Base-by-base conservation (phyloP, 2,888 invertebrate genomes). In the Ennomos quercinarius region DNA sequence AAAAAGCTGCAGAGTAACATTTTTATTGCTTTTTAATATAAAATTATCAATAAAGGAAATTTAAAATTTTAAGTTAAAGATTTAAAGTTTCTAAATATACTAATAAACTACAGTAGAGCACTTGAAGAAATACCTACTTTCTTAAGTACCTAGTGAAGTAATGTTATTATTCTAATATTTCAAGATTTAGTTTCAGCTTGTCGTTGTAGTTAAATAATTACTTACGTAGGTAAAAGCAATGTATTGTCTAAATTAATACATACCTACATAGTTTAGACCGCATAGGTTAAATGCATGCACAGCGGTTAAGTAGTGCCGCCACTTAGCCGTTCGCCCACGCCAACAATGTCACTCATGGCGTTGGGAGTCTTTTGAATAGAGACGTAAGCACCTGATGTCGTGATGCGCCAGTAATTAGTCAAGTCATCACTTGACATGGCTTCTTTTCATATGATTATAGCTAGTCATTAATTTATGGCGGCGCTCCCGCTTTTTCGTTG, bases 331-430 rank as follows among this genome's bases (percentile, higher is more conserved):
- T 44, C 11, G 52, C 44, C 45, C 39, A 45, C 11, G 34, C 40
- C 36, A 13, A n/a, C n/a, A n/a, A n/a, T n/a, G n/a, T n/a, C 51
- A 49, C 39, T n/a, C 52, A 56, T 45, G 49, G 50, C 41, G 9
- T 46, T 47, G 35, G 43, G 34, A 47, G 27, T 42, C 46, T 47
- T 51, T 46, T 52, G 44, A 56, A 44, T 49, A 48, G 34, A 40
- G 43, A 47, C 48, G 49, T 41, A 17, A 57, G 40, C 37, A 27
- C 44, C 27, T 60, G 52, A 43, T 55, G 47, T 49, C 44, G 42
- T 10, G 39, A 53, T 9, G 56, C 39, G 55, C 39, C 49, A 38
- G 44, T 61, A 61, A 64, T 64, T 64, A 64, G 57, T 51, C 50
- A 44, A 61, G 57, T 54, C 50, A 44, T 45, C 51, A 44, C 56